phyloP scores from a whole-genome alignment of 2,113 vertebrate species.

The Pelodiscus sinensis region DNA sequence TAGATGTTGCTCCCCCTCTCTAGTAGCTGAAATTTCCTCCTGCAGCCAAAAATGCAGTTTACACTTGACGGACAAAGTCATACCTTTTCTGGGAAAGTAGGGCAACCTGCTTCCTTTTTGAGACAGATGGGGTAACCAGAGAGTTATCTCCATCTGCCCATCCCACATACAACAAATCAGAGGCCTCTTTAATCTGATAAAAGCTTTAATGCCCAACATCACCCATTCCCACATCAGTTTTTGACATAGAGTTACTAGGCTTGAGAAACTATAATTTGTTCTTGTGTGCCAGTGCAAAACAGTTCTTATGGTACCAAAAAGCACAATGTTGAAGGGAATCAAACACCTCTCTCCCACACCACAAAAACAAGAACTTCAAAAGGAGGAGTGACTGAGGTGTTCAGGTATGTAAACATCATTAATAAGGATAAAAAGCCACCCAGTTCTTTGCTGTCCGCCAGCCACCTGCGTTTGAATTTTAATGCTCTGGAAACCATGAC shows the following conservation, averaged over 20 bases:
- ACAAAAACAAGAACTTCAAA: not conserved
- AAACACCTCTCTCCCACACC: rapidly evolving
- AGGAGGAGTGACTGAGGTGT: not conserved
- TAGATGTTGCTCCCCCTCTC: not conserved
- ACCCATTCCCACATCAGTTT: not conserved
- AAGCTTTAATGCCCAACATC: not conserved
- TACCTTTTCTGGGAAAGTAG: not conserved
- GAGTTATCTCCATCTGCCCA: not conserved
- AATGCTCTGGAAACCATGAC: not conserved
- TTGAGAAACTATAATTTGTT: not conserved
- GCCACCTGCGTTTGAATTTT: rapidly evolving
- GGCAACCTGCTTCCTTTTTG: not conserved
- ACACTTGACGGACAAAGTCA: not conserved
- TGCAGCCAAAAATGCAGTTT: not conserved
- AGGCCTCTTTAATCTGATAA: not conserved
- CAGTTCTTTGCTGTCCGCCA: not conserved
- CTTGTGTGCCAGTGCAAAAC: not conserved
- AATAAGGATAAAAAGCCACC: not conserved
- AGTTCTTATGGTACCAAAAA: not conserved
- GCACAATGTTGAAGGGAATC: not conserved
- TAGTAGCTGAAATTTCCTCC: not conserved
- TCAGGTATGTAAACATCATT: not conserved
- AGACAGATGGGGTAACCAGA: not conserved
- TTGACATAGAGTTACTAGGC: not conserved
- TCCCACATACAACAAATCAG: not conserved